Percentiles rank a stretch among this genome's conserved stretches.
phyloP scores from a whole-genome alignment of 2,797 vertebrate genomes.

The Pteropus rufus region DNA sequence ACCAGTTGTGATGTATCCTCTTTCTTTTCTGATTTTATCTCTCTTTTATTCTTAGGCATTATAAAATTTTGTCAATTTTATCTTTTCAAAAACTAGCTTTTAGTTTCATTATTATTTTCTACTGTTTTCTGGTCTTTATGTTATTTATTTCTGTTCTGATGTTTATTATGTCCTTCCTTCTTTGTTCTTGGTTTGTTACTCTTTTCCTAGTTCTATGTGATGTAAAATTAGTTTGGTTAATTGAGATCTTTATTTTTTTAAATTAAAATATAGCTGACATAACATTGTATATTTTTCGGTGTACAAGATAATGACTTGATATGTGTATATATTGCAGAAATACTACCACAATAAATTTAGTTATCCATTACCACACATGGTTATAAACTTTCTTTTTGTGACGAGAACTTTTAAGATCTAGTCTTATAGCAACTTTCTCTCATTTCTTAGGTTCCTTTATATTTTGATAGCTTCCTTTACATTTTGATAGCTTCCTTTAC shows the following conservation, averaged over 20 bases:
- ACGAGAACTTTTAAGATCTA: no score
- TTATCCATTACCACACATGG: no score
- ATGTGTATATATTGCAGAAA: background rate
- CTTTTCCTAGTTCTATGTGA: background rate
- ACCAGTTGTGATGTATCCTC: background rate
- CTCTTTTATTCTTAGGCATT: background rate
- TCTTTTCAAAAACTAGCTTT: background rate
- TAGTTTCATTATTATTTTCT: no score
- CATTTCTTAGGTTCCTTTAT: no score
- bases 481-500: no score
- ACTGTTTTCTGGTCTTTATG: no score
- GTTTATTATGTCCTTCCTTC: background rate
- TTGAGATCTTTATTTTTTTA: background rate
- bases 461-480: no score
- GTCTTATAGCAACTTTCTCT: no score
- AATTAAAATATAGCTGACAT: background rate
- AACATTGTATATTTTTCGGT: background rate
- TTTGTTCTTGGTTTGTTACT: background rate
- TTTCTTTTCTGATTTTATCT: background rate
- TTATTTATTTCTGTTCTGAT: no score
- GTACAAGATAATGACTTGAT: no score
- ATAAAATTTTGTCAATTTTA: background rate
- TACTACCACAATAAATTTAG: no score
- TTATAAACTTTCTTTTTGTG: no score
- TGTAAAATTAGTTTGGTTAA: background rate